Percentiles rank a stretch among this genome's conserved stretches.
These are phyloP conservation scores for Cephalopterus ornatus DNA, from an alignment of 2,113 vertebrate genomes.

Conservation along the genomic window DNA sequence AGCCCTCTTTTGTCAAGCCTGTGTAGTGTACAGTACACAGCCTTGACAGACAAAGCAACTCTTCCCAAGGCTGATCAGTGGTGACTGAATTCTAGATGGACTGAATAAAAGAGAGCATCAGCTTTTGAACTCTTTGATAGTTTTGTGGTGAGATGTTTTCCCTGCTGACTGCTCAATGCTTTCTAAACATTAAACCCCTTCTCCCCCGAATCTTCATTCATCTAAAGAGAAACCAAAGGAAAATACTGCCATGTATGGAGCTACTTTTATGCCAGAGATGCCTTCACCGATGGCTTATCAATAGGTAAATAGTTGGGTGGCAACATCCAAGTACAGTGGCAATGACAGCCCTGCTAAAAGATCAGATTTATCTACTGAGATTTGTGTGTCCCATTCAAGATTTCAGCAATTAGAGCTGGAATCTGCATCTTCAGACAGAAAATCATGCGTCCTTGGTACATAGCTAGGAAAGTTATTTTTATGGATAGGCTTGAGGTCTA, in stretches of 20 bases:
- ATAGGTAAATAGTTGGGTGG: neutral
- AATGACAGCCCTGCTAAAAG: neutral
- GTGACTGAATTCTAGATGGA: neutral
- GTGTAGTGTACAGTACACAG: neutral
- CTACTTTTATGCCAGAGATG: neutral
- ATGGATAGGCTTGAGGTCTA: neutral
- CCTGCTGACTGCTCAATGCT: neutral
- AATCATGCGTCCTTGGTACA: neutral
- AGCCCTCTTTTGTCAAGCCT: neutral
- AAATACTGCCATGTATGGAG: neutral
- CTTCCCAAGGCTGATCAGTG: neutral
- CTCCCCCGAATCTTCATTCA: neutral
- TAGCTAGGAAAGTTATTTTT: neutral
- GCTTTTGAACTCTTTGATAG: neutral
- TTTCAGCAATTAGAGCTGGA: neutral
- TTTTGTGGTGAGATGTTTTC: neutral
- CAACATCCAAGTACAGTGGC: fast-evolving
- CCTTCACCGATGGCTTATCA: neutral
- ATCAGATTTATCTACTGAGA: neutral
- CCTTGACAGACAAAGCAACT: neutral
- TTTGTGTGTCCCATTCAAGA: neutral
- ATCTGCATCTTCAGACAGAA: neutral
- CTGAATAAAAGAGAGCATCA: neutral
- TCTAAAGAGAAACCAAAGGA: neutral
- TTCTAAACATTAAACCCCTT: neutral